Conservation (phyloP, 2,113 vertebrate species). For the Uropsilus gracilis region DNA sequence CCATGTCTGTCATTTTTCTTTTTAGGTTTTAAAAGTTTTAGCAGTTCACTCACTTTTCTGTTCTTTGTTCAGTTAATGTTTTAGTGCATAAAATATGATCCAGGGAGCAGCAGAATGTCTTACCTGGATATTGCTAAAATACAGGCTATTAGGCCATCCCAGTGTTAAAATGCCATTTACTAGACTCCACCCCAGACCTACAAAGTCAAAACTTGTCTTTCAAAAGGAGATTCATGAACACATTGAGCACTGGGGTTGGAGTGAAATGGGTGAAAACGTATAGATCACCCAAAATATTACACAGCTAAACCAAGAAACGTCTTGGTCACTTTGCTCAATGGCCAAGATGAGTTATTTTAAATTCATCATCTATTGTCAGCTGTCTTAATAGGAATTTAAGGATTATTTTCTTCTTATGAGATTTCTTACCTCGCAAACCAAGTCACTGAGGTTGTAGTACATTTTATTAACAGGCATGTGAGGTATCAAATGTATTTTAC, state of each 20-base stretch:
- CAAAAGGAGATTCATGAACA: neutral
- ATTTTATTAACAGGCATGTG: neutral
- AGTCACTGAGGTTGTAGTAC: neutral
- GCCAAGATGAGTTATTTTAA: constrained; percentile 11
- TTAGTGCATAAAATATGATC: neutral
- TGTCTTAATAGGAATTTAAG: neutral
- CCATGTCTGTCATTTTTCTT: neutral
- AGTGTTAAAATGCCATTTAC: neutral
- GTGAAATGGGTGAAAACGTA: neutral
- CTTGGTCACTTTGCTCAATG: neutral
- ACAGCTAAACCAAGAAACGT: neutral
- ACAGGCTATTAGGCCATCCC: too few species aligned
- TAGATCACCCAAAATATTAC: neutral
- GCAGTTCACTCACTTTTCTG: neutral
- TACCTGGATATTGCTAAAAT: neutral
- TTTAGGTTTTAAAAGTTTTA: neutral
- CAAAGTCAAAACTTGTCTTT: neutral
- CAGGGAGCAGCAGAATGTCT: neutral
- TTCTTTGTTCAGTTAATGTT: neutral
- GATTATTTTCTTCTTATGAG: neutral
- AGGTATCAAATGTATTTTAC: neutral
- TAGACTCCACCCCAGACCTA: too few species aligned
- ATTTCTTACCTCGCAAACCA: neutral
- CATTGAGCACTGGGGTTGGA: neutral
- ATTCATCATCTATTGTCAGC: neutral